Base-by-base conservation (phyloP, 2,888 invertebrate species). In the Drosophila falleni region DNA sequence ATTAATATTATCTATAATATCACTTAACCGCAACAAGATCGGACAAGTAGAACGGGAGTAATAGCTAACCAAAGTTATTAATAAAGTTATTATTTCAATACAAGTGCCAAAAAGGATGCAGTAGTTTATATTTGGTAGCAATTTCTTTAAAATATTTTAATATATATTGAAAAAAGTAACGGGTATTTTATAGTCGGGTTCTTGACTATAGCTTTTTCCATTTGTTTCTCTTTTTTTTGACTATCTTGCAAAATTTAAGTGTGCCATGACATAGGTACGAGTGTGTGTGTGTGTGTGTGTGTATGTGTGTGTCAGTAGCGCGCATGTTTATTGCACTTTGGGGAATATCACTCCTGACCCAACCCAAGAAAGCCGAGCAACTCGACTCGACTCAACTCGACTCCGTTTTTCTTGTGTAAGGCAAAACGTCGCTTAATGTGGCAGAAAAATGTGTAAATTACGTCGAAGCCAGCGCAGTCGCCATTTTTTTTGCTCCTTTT, bases 361-460 rank as follows among this genome's bases (percentile, higher is more conserved):
- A 76, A 60, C 68, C 55, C 58, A 53, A 75, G 33, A 29, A 60
- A 60, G 50, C 61, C 63, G 53, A 71, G 55, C 80, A 78, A 51
- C 60, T 50, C 71, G 72, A 68, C 65, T 59, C 53, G 5, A 31
- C 47, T 54, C 31, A 9, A 6, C 37, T 44, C 58, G 44, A 23
- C 53, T 77, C 47, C 19, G 58, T 44, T 66, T 61, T 49, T 44
- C 31, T 63, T 64, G 62, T 66, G 63, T 47, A 49, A 55, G 79
- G 69, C 65, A 79, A 78, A 80, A 69, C 68, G 72, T 79, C 81
- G 86, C 88, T 88, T 87, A 87, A 87, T 87, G 88, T 87, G 87
- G 88, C 87, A 88, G 88, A 88, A 86, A 87, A 87, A 88, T 86
- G 84, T 88, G 86, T 86, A 86, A 88, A 87, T 87, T 88, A 86